phyloP scores from a whole-genome alignment of 2,797 vertebrate genomes.

The Kryptolebias ocellatus region DNA sequence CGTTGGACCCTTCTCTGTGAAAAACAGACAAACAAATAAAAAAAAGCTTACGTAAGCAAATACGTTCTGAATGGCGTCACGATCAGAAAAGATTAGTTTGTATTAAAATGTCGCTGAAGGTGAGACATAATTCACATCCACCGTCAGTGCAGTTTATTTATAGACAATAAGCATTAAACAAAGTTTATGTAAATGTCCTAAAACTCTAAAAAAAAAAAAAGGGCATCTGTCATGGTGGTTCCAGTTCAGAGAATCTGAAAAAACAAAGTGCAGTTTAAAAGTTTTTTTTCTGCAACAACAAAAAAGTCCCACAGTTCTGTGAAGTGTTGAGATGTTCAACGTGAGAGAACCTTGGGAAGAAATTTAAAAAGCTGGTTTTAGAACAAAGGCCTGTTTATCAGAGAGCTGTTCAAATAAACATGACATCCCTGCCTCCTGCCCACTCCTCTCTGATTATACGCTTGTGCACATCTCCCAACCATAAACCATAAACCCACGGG shows the following conservation, averaged over 20 bases:
- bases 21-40: conserved; percentile 44
- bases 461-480: conserved; percentile 43
- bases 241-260: conserved; percentile 2
- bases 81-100: not conserved
- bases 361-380: conserved; percentile 36
- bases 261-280: not conserved
- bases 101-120: conserved; percentile 9
- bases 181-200: conserved; percentile 60
- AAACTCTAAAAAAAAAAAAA: conserved; percentile 2
- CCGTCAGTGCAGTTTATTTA: conserved; percentile 29
- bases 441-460: conserved; percentile 68
- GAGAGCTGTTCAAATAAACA: conserved; percentile 82
- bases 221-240: not conserved
- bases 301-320: not conserved
- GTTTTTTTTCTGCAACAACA: not conserved
- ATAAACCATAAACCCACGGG: conserved; percentile 24
- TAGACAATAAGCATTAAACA: conserved; percentile 37
- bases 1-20: conserved; percentile 87
- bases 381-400: conserved; percentile 60
- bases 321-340: conserved; percentile 1
- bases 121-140: not conserved
- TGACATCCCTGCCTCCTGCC: conserved; percentile 69
- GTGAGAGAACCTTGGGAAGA: conserved; percentile 33
- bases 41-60: conserved; percentile 18
- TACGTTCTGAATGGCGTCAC: not conserved